Evolutionary conservation across 1,140 invertebrate species (phyloP), one percentile per base, ranked within the genome.

Genomic region (Medauroidea extradentata): DNA sequence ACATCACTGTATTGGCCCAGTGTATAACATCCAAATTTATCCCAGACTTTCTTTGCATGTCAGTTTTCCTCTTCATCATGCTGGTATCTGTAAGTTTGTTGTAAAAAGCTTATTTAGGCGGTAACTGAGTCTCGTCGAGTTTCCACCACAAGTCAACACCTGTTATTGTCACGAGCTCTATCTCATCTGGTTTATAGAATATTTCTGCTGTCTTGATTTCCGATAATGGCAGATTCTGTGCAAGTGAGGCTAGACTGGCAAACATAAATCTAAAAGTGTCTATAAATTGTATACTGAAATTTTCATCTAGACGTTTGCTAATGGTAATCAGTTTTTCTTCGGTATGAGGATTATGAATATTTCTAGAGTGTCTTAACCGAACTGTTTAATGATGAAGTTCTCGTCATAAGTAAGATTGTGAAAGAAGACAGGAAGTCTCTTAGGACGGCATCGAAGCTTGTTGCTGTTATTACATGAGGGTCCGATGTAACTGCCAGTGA

Each of bases 21-120:
- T 51, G 58, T 74, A 24, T 62, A 39, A 61, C 71, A 71, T 2
- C 66, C 51, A 64, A 81, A 81, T 23, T 59, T 46, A 21, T 70
- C 50, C 76, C 77, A 80, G 23, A 80, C 68, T 23, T 70, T 67
- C 54, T 66, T 25, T 14, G 71, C 71, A 69, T 77, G 68, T n/a
- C 64, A 24, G 65, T 78, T 77, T 49, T 81, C 68, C 7, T 65
- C 56, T 42, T 68, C 49, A 3, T 60, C 63, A 14, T 65, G 43
- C 56, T 16, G 14, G 55, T 46, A 55, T 72, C 57, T 14, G 65
- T 67, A 5, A 78, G 59, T 39, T 66, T 65, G 53, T 63, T 73
- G 60, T 67, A 74, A 68, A 78, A 78, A 18, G 62, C 5, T 46
- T 69, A 52, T 62, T 69, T 69, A 14, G 57, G 1, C 21, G 73